Evolutionary conservation across 2,113 vertebrate species (phyloP).

Genomic region (Penelope pileata): DNA sequence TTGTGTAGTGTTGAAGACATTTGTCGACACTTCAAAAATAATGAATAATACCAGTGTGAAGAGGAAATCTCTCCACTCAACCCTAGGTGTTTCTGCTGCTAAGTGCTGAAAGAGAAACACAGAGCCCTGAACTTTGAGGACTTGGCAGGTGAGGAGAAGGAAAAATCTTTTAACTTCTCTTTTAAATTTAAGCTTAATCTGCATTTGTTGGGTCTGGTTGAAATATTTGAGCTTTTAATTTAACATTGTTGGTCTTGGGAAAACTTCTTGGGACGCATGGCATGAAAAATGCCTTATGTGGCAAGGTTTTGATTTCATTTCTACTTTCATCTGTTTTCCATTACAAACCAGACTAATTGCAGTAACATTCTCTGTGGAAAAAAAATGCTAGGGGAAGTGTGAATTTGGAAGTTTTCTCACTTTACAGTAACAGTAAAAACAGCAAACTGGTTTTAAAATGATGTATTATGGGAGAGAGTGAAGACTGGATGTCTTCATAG

Average conservation of each 20-base stretch:
- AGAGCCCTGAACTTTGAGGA: constrained; percentile 39
- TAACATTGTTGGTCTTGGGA: constrained; percentile 54
- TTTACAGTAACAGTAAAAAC: constrained; percentile 50
- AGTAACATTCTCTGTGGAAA: constrained; percentile 22
- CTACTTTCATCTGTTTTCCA: constrained; percentile 64
- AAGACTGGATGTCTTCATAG: not conserved
- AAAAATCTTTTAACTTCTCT: constrained; percentile 41
- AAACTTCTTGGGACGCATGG: constrained; percentile 25
- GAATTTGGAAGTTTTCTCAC: constrained; percentile 48
- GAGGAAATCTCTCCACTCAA: constrained; percentile 70
- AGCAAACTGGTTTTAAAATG: constrained; percentile 21
- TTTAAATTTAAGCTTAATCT: constrained; percentile 54
- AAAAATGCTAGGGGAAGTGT: constrained; percentile 18
- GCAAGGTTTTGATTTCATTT: constrained; percentile 46
- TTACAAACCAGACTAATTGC: constrained; percentile 63
- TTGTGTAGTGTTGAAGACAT: constrained; percentile 58
- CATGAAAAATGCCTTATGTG: constrained; percentile 39
- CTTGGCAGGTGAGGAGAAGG: constrained; percentile 55
- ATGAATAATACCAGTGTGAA: constrained; percentile 67
- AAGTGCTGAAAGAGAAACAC: constrained; percentile 69
- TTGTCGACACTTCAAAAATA: constrained; percentile 66
- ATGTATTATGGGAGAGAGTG: not conserved
- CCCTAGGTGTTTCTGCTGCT: constrained; percentile 66
- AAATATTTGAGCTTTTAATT: constrained; percentile 53
- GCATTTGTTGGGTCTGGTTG: constrained; percentile 35